A percentile compares a stretch with the other conserved stretches of the same genome.
These are phyloP conservation scores for Anoplius nigerrimus DNA, from an alignment of 2,888 invertebrate species.

Conservation along the genomic window DNA sequence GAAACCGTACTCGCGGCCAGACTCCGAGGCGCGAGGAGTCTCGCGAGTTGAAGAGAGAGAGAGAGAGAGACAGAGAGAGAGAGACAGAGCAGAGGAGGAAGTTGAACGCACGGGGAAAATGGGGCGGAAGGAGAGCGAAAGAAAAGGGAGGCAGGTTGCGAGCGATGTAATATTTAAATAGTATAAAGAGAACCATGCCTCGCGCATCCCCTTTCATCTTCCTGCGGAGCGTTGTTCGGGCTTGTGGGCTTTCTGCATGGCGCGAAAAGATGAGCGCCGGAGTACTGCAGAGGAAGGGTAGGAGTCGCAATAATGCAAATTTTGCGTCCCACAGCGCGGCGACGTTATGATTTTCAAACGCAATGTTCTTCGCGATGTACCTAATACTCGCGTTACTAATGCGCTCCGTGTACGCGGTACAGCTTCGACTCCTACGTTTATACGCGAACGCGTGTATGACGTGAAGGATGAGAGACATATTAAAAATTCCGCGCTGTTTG, in stretches of 20 bases:
- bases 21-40: no score
- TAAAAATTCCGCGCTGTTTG: no score
- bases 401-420: no score
- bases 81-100: no score
- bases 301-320: no score
- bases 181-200: background rate
- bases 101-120: slow-evolving; percentile 7
- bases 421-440: no score
- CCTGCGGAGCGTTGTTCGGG: background rate
- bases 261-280: background rate
- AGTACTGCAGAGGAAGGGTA: background rate
- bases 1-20: slow-evolving; percentile 15
- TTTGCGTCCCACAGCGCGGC: no score
- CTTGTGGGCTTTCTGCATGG: background rate
- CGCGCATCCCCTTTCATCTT: slow-evolving; percentile 12
- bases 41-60: background rate
- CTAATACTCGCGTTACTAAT: no score
- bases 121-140: slow-evolving; percentile 8
- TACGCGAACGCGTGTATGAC: no score
- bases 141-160: background rate
- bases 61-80: slow-evolving; percentile 15
- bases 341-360: no score
- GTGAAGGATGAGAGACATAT: no score
- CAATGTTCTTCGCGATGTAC: no score
- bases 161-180: slow-evolving; percentile 22